Percentiles rank a stretch among this genome's conserved stretches.
Evolutionary conservation across 2,888 invertebrate genomes (phyloP).

Genomic region (Agriopis leucophaearia): DNA sequence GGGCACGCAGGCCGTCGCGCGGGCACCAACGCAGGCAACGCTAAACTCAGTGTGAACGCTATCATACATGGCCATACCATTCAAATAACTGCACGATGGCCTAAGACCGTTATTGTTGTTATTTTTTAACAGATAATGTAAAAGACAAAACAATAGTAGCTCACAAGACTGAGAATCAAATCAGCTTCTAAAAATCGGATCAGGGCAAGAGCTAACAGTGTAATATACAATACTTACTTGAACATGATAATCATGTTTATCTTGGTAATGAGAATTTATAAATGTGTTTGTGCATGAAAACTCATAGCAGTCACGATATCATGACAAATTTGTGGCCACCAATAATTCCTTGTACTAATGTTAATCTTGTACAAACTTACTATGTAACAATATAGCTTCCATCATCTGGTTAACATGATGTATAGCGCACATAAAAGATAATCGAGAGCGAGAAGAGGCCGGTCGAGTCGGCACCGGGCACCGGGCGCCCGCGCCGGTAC

Average conservation of each 20-base stretch:
- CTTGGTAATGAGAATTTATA: background rate
- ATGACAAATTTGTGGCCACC: conserved; percentile 45
- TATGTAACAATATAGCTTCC: conserved; percentile 61
- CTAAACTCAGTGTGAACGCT: no score
- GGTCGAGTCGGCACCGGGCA: conserved; percentile 57
- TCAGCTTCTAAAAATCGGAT: background rate
- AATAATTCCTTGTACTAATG: conserved; percentile 53
- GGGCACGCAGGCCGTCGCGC: no score
- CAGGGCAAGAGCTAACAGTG: background rate
- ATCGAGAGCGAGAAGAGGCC: conserved; percentile 69
- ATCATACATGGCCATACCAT: no score
- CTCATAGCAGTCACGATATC: conserved; percentile 16
- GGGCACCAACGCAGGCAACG: no score
- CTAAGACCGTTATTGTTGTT: background rate
- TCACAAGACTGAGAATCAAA: background rate
- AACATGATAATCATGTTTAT: background rate
- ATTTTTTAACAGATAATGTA: background rate
- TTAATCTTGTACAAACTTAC: conserved; percentile 73
- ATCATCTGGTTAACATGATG: conserved; percentile 49
- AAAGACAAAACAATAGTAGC: no score
- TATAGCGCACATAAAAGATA: conserved; percentile 66
- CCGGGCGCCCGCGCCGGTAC: conserved; percentile 47
- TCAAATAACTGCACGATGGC: no score
- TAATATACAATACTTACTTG: conserved; percentile 11
- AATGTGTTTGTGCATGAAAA: background rate